A percentile compares a stretch with the other conserved stretches of the same genome.
phyloP scores from a whole-genome alignment of 92 coral and sea anemone species.

The Siderastrea siderea region DNA sequence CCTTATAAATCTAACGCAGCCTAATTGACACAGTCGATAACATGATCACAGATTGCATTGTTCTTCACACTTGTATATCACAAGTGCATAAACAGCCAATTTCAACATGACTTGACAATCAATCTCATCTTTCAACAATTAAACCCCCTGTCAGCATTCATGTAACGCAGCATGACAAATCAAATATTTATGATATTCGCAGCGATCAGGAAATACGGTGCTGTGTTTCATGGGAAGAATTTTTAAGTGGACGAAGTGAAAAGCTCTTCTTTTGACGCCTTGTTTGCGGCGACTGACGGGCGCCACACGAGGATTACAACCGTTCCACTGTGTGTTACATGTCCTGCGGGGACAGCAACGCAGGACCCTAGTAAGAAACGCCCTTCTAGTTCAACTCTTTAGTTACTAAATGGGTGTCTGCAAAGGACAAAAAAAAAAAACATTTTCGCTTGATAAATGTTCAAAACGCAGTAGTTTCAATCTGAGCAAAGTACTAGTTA shows the following conservation, averaged over 20 bases:
- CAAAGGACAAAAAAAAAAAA: too few species aligned
- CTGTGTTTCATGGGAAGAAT: conserved; percentile 28
- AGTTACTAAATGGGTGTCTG: too few species aligned
- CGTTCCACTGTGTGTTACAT: background rate
- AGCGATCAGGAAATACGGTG: conserved; percentile 16
- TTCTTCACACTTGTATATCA: background rate
- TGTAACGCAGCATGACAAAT: background rate
- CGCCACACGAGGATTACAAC: conserved; percentile 17
- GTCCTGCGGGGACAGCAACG: background rate
- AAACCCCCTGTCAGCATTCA: background rate
- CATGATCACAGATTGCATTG: background rate
- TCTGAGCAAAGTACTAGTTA: too few species aligned
- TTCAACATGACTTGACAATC: background rate
- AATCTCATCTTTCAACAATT: background rate
- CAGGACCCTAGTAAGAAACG: background rate
- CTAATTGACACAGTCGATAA: background rate
- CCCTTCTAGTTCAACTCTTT: background rate
- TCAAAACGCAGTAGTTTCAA: too few species aligned
- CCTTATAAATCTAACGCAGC: background rate
- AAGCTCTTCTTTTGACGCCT: conserved; percentile 25
- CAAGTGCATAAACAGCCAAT: background rate
- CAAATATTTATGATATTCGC: conserved; percentile 17
- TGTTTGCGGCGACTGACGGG: conserved; percentile 47
- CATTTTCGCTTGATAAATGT: too few species aligned
- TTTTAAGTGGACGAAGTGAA: background rate